Percentiles rank a stretch among this genome's conserved stretches.
Conservation (phyloP, 53 echinoderm and acorn worm genomes). For the Holothuria leucospilota region DNA sequence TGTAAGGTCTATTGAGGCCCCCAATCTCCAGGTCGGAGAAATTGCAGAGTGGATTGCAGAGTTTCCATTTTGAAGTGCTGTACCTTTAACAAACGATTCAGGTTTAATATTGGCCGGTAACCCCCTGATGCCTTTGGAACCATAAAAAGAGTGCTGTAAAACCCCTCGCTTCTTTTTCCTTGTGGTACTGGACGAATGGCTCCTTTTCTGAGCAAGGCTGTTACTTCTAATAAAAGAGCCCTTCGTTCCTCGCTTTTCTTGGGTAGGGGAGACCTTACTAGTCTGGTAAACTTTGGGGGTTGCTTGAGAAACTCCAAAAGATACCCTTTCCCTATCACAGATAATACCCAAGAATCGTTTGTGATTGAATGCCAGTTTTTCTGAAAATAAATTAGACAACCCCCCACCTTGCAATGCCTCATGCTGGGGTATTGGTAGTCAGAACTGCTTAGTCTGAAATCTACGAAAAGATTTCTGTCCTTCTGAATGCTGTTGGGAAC, state of each 20-base stretch:
- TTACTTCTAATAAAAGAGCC: not conserved
- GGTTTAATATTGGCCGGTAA: not conserved
- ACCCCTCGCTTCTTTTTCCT: not conserved
- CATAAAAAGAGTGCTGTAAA: conserved; percentile 9
- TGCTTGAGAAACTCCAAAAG: not conserved
- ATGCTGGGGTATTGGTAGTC: too few relatives aligned
- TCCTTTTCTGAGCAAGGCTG: not conserved
- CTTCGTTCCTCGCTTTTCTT: not conserved
- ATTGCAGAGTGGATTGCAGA: not conserved
- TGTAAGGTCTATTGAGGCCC: not conserved
- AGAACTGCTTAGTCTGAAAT: too few relatives aligned
- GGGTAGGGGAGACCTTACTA: not conserved
- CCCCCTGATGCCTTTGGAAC: conserved; percentile 14
- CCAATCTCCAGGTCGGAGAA: not conserved
- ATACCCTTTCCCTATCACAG: too few relatives aligned
- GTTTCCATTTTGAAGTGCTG: conserved; percentile 3
- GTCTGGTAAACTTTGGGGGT: not conserved
- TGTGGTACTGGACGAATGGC: not conserved
- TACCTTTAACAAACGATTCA: not conserved
- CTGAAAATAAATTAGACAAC: too few relatives aligned
- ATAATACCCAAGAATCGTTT: too few relatives aligned
- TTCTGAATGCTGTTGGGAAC: too few relatives aligned
- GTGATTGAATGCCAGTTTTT: too few relatives aligned
- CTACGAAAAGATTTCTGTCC: too few relatives aligned
- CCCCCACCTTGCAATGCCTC: too few relatives aligned